A percentile compares a stretch with the other conserved stretches of the same genome.
Evolutionary conservation across 2,888 invertebrate species (phyloP).

Genomic region (Zootermopsis nevadensis): DNA sequence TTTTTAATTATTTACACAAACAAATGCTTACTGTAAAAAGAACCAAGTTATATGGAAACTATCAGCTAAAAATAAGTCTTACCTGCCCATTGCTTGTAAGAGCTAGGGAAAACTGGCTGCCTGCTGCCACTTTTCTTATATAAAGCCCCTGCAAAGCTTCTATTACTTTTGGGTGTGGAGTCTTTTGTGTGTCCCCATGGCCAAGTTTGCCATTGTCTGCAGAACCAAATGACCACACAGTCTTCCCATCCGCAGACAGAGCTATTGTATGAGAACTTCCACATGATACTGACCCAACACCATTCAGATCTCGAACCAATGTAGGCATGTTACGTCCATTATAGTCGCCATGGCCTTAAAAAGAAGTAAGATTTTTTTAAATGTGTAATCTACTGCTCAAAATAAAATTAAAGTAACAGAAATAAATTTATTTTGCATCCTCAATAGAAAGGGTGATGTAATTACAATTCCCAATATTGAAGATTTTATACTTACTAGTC

Average conservation of each 20-base stretch:
- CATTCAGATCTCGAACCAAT: conserved; percentile 67
- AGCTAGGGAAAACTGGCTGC: conserved; percentile 68
- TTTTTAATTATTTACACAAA: no score
- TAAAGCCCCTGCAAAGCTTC: conserved; percentile 69
- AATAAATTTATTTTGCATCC: no score
- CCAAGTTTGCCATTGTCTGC: conserved; percentile 70
- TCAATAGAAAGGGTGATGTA: no score
- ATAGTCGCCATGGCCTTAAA: conserved; percentile 71
- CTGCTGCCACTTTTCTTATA: conserved; percentile 69
- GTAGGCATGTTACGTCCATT: conserved; percentile 70
- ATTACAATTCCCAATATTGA: no score
- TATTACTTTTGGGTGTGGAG: conserved; percentile 70
- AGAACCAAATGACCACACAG: conserved; percentile 70
- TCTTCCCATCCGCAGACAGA: conserved; percentile 67
- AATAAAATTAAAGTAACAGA: no score
- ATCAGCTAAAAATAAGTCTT: conserved; percentile 41
- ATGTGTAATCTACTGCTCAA: no score
- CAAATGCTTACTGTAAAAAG: no score
- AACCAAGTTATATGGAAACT: no score
- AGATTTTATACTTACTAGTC: no score
- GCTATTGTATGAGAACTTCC: conserved; percentile 69
- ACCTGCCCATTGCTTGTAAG: conserved; percentile 66
- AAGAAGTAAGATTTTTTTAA: no score
- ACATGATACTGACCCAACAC: conserved; percentile 70
- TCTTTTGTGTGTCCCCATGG: conserved; percentile 64